Evolutionary conservation across 2,113 vertebrate genomes (phyloP), one percentile per base, ranked within the genome.

Genomic region (Pimephales promelas): DNA sequence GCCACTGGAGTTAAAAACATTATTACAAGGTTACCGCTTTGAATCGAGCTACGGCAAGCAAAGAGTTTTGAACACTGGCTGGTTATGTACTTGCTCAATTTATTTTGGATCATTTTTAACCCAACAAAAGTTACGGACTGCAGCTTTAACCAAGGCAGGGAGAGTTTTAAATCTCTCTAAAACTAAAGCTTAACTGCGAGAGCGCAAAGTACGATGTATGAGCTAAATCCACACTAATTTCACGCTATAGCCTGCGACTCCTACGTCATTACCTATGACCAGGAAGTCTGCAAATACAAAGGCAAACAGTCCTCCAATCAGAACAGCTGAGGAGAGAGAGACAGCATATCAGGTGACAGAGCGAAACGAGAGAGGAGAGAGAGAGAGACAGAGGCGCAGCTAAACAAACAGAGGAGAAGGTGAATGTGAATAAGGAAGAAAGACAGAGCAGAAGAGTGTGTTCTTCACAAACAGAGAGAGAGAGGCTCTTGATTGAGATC

Each of bases 231-330:
- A 52, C 5, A 34, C 79, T 84, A 82, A 45, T 52, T 68, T 40
- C 61, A 57, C 40, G 36, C 90, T 92, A 90, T 84, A 85, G 43
- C 87, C 89, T 91, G 88, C 86, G 87, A 88, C 88, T 92, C 91
- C 92, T 90, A 90, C 84, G 28, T 62, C 86, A 93, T 94, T 94
- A 95, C 94, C 93, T 49, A 92, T 93, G 83, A 95, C 90, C 91
- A 94, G 91, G 92, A 94, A 94, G 91, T 95, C 94, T 83, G 92
- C 90, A 81, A 94, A 94, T 90, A 93, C 92, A 93, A 94, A 84
- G 57, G 92, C 94, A 92, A 94, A 90, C 89, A 94, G 87, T 89
- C 92, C 92, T 87, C 92, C 92, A 92, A 93, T 92, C 88, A 94
- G 92, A 91, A 94, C 36, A 88, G 93, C 93, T 94, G 88, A 89